These are phyloP conservation scores for Macrostomum lignano DNA, from an alignment of 1,140 invertebrate genomes.

Conservation along the genomic window DNA sequence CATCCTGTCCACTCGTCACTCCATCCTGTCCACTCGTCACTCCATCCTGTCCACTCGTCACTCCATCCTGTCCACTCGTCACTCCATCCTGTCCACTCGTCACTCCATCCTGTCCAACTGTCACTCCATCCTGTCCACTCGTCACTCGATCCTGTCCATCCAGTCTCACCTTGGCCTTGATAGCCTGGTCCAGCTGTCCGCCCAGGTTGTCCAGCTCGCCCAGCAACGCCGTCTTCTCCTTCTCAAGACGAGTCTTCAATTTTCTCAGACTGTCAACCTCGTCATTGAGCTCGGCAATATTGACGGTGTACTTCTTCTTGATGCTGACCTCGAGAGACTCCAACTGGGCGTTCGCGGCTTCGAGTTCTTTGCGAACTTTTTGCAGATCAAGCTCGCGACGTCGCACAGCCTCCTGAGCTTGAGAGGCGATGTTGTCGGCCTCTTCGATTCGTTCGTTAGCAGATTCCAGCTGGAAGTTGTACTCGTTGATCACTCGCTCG, in stretches of 20 bases:
- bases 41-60: slow-evolving; percentile 15
- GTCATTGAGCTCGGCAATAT: slow-evolving; percentile 22
- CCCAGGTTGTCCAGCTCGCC: slow-evolving; percentile 23
- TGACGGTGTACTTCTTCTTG: slow-evolving; percentile 20
- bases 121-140: background rate
- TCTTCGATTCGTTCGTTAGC: slow-evolving; percentile 20
- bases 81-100: slow-evolving; percentile 15
- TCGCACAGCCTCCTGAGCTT: slow-evolving; percentile 14
- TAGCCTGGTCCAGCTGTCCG: slow-evolving; percentile 15
- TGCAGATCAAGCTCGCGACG: slow-evolving; percentile 19
- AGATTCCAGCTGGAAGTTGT: slow-evolving; percentile 15
- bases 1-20: slow-evolving; percentile 20
- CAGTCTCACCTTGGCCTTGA: slow-evolving; percentile 15
- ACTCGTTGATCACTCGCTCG: slow-evolving; percentile 19
- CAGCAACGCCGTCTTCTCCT: slow-evolving; percentile 21
- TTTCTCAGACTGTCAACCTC: slow-evolving; percentile 22
- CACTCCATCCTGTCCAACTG: too few relatives aligned
- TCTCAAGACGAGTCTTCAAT: slow-evolving; percentile 21
- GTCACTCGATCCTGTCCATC: background rate
- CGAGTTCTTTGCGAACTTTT: slow-evolving; percentile 24
- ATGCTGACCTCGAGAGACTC: slow-evolving; percentile 17
- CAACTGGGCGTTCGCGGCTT: slow-evolving; percentile 15
- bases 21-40: slow-evolving; percentile 22
- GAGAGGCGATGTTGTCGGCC: slow-evolving; percentile 13
- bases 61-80: slow-evolving; percentile 18